phyloP scores from a whole-genome alignment of 2,888 invertebrate species.

The Eumerus sabulonum region DNA sequence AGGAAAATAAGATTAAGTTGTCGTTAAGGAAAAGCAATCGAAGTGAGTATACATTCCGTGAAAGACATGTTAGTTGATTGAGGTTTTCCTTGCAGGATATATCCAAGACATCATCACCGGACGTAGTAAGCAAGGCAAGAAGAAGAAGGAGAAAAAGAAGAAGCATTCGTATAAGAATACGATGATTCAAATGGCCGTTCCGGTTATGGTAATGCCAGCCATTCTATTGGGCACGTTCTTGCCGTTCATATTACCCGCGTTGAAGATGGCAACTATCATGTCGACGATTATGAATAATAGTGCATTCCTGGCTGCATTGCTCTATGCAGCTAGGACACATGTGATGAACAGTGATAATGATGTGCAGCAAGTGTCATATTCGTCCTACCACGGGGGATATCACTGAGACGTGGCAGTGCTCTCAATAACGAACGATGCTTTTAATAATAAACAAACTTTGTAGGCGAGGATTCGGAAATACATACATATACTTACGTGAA shows the following conservation, averaged over 20 bases:
- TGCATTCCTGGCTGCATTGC: conserved; percentile 82
- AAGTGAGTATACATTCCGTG: conserved; percentile 69
- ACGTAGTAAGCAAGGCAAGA: conserved; percentile 70
- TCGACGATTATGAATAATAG: conserved; percentile 84
- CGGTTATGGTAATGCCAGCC: conserved; percentile 82
- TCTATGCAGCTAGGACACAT: conserved; percentile 77
- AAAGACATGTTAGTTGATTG: neutral
- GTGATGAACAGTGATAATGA: conserved; percentile 70
- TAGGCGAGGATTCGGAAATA: too few species aligned
- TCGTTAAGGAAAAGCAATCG: conserved; percentile 80
- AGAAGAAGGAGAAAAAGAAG: conserved; percentile 68
- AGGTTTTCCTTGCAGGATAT: conserved; percentile 15
- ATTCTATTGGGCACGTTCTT: conserved; percentile 84
- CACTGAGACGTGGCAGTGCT: conserved; percentile 17
- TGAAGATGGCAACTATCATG: conserved; percentile 84
- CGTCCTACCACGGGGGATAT: conserved; percentile 35
- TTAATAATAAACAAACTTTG: neutral
- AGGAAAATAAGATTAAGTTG: conserved; percentile 80
- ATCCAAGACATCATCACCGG: conserved; percentile 34
- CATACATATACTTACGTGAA: too few species aligned
- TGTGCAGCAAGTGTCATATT: conserved; percentile 63
- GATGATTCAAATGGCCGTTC: conserved; percentile 79
- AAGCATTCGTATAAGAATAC: conserved; percentile 72
- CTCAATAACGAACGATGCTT: neutral
- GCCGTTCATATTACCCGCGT: conserved; percentile 84